phyloP scores from a whole-genome alignment of 2,888 invertebrate genomes.

The Molorchus minor region DNA sequence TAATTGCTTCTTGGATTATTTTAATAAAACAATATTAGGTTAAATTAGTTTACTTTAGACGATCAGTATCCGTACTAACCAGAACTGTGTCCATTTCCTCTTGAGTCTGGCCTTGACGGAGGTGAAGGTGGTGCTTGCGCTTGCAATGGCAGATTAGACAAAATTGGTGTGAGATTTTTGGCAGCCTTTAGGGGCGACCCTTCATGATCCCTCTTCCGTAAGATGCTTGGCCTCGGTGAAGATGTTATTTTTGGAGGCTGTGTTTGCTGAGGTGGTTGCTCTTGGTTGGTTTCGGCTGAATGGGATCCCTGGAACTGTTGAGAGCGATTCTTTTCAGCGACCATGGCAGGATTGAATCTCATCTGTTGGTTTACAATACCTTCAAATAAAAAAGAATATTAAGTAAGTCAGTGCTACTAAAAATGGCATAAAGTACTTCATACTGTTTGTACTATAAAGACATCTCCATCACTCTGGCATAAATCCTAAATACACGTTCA shows the following conservation, averaged over 20 bases:
- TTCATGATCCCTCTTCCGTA: constrained; percentile 88
- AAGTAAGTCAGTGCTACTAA: no score
- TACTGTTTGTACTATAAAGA: no score
- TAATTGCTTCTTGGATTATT: no score
- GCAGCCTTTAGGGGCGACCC: constrained; percentile 73
- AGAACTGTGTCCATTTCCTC: constrained; percentile 61
- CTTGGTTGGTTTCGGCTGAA: constrained; percentile 25
- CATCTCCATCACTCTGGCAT: no score
- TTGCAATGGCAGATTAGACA: constrained; percentile 53
- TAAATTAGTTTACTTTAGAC: background rate
- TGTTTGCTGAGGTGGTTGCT: constrained; percentile 36
- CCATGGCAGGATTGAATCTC: constrained; percentile 62
- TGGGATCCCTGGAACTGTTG: constrained; percentile 32
- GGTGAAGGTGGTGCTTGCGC: constrained; percentile 57
- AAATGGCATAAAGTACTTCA: no score
- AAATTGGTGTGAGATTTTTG: constrained; percentile 67
- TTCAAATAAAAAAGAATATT: background rate
- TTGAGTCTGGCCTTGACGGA: constrained; percentile 60
- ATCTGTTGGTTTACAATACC: constrained; percentile 56
- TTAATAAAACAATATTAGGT: background rate
- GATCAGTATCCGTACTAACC: constrained; percentile 44
- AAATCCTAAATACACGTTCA: no score
- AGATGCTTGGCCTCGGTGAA: constrained; percentile 82
- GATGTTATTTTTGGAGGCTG: constrained; percentile 55
- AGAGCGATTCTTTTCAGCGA: constrained; percentile 57